Base-by-base conservation (phyloP, 2,113 vertebrate species). In the Paedocypris sp. region DNA sequence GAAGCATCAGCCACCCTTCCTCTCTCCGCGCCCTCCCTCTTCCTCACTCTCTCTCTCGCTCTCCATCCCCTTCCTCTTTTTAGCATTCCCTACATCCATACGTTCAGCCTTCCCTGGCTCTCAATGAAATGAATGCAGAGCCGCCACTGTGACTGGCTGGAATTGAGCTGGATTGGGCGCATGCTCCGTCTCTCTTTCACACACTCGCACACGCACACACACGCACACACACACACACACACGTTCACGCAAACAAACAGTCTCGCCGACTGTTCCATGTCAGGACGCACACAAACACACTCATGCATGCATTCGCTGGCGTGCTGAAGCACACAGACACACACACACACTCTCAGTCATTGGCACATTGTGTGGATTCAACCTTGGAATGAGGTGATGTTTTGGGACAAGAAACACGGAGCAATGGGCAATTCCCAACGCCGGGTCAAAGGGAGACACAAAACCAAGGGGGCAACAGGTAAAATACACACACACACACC, bases 391-490 rank as follows among this genome's bases (percentile, higher is more conserved):
- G 75, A 75, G 77, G 82, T 82, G 80, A 87, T 87, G 85, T 87
- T 87, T 72, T 87, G 85, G 85, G 85, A 86, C 80, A 84, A 79
- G 77, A 85, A 86, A 69, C 83, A 78, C 35, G 80, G 68, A 71
- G 71, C 64, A 68, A 80, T 80, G 80, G 83, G 83, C 62, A 85
- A 86, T 76, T 80, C 83, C 78, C 85, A 86, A 46, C 78, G 83
- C n/a, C 77, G 80, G 71, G 73, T 82, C 67, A 86, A 87, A 79
- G 83, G 81, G 65, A 81, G 83, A 64, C 85, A 86, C 73, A 82
- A 81, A 84, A 78, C 76, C 61, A 83, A 82, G 78, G 80, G 80
- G 65, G 78, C 83, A 82, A 83, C 83, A 87, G 85, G 85, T 72
- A 72, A 67, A 56, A 33, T 46, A 19, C 43, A 36, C 42, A 42